A percentile compares a stretch with the other conserved stretches of the same genome.
Evolutionary conservation across 2,113 vertebrate genomes (phyloP).

Genomic region (Stercorarius parasiticus): DNA sequence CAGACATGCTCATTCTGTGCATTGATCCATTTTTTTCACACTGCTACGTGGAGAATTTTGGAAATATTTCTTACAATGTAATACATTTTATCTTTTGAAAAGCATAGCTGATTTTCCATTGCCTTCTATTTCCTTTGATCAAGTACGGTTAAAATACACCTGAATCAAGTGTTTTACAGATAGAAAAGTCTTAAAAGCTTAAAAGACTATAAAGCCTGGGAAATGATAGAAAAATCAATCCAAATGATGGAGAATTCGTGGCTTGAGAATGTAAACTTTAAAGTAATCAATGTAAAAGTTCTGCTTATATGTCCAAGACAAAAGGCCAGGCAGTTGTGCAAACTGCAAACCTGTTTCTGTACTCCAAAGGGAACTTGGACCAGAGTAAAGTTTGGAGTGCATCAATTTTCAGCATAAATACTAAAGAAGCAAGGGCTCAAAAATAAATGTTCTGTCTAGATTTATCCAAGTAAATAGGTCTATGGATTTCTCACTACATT

Average conservation of each 20-base stretch:
- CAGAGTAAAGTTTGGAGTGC: background rate
- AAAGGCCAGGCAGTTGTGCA: fast-evolving
- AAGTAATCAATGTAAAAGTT: background rate
- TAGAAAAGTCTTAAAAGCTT: background rate
- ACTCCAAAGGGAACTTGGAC: background rate
- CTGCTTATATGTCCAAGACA: background rate
- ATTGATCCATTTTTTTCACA: background rate
- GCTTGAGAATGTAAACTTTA: background rate
- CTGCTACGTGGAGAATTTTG: background rate
- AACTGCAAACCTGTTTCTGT: background rate
- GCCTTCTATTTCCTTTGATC: background rate
- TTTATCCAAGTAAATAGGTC: slow-evolving; percentile 29
- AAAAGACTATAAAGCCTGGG: background rate
- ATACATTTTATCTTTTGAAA: background rate
- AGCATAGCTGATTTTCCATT: background rate
- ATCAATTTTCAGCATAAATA: background rate
- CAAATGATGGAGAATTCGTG: background rate
- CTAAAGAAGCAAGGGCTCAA: background rate
- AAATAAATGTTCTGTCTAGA: background rate
- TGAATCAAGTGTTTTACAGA: background rate
- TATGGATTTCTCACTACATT: slow-evolving; percentile 25
- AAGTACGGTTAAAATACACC: background rate
- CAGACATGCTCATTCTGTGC: background rate
- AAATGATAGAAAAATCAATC: background rate
- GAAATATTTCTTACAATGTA: background rate